These are phyloP conservation scores for Rhagonycha lutea DNA, from an alignment of 2,888 invertebrate species.

Conservation along the genomic window DNA sequence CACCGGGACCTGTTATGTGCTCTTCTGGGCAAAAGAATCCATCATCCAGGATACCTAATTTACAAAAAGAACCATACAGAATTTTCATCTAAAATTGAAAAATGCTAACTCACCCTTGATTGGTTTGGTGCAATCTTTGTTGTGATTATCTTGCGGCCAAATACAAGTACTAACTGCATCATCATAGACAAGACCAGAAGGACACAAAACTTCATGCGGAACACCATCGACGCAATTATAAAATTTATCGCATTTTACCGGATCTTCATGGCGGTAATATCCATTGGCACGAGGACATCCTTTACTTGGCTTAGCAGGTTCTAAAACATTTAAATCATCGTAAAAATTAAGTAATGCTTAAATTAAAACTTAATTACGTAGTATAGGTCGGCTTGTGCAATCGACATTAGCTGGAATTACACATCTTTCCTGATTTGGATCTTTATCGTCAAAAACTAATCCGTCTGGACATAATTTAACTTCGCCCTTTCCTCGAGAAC, in stretches of 20 bases:
- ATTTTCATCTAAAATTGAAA: no score
- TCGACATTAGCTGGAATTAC: constrained; percentile 79
- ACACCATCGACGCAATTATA: constrained; percentile 77
- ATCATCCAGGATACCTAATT: constrained; percentile 70
- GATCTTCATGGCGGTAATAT: constrained; percentile 76
- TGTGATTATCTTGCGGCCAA: constrained; percentile 69
- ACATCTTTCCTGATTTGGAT: constrained; percentile 73
- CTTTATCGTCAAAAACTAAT: constrained; percentile 73
- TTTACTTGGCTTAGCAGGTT: constrained; percentile 72
- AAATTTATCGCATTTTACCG: constrained; percentile 76
- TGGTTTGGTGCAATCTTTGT: constrained; percentile 58
- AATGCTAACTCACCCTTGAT: constrained; percentile 57
- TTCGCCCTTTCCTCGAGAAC: constrained; percentile 67
- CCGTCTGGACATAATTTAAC: constrained; percentile 77
- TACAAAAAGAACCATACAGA: background rate
- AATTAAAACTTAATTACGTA: constrained; percentile 64
- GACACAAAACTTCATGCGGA: constrained; percentile 69
- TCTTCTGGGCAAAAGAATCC: constrained; percentile 78
- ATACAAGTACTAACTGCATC: constrained; percentile 73
- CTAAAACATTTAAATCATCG: constrained; percentile 55
- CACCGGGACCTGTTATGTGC: constrained; percentile 68
- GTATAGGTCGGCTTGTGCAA: constrained; percentile 72
- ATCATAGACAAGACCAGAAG: constrained; percentile 77
- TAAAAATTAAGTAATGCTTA: background rate
- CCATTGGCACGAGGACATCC: constrained; percentile 80